Conservation (phyloP, 2,113 vertebrate genomes). For the Anolis sagrei region DNA sequence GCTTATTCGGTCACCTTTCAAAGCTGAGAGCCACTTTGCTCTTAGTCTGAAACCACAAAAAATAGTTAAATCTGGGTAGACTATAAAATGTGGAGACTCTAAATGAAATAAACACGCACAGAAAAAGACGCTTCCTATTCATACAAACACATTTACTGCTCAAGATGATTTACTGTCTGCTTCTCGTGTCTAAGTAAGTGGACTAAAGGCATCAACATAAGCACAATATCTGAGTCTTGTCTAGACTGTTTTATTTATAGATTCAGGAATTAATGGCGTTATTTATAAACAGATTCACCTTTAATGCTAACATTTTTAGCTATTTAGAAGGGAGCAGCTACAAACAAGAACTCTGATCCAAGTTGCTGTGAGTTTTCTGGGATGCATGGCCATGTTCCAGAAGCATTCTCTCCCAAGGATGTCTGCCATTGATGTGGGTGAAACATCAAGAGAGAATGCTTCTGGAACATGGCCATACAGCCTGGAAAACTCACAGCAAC, state of each 20-base stretch:
- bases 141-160: constrained; percentile 16
- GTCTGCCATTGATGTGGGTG: too few relatives aligned
- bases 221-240: constrained; percentile 21
- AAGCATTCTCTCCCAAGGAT: too few relatives aligned
- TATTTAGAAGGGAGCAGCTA: constrained; percentile 76
- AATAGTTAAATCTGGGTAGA: accelerated
- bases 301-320: constrained; percentile 71
- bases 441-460: too few relatives aligned
- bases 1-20: background rate
- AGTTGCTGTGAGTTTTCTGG: too few relatives aligned
- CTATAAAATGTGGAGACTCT: constrained; percentile 23
- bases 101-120: constrained; percentile 44
- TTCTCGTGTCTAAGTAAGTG: constrained; percentile 25
- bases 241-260: constrained; percentile 37
- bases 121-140: constrained; percentile 47
- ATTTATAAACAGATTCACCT: constrained; percentile 70
- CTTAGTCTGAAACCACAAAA: accelerated
- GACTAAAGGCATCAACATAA: constrained; percentile 26
- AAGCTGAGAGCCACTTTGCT: background rate
- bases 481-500: too few relatives aligned
- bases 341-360: constrained; percentile 62
- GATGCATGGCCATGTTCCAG: too few relatives aligned
- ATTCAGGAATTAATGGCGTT: constrained; percentile 66
- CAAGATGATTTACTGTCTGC: constrained; percentile 11
- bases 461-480: too few relatives aligned